Evolutionary conservation across 1,140 invertebrate genomes (phyloP).

Genomic region (Chymomyza costata): DNA sequence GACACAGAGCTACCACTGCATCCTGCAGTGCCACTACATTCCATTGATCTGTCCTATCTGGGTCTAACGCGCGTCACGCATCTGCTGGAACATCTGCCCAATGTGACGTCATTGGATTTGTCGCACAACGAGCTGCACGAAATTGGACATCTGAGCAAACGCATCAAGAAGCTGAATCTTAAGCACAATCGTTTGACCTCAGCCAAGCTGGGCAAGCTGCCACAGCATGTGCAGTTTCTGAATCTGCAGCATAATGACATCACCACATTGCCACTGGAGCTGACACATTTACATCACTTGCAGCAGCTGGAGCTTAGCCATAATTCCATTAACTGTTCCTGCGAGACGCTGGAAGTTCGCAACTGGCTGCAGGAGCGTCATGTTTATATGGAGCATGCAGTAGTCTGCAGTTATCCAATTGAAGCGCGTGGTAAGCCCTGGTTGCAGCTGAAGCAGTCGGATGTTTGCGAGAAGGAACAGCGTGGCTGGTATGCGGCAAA

Average conservation of each 20-base stretch:
- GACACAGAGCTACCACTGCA: conserved; percentile 16
- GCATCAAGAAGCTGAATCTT: conserved; percentile 78
- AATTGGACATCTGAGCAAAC: conserved; percentile 78
- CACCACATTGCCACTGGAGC: conserved; percentile 77
- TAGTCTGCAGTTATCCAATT: conserved; percentile 77
- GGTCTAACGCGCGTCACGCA: conserved; percentile 77
- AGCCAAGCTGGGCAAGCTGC: conserved; percentile 76
- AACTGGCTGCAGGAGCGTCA: conserved; percentile 76
- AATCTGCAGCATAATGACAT: conserved; percentile 80
- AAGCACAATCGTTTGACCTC: conserved; percentile 78
- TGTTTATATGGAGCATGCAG: conserved; percentile 77
- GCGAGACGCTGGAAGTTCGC: conserved; percentile 78
- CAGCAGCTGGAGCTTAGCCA: conserved; percentile 78
- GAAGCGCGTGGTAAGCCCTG: conserved; percentile 77
- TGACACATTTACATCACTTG: conserved; percentile 76
- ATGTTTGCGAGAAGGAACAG: conserved; percentile 76
- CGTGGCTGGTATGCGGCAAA: conserved; percentile 12
- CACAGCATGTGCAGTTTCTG: conserved; percentile 79
- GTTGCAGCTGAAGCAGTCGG: conserved; percentile 77
- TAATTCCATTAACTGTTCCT: conserved; percentile 79
- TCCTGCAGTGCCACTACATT: conserved; percentile 57
- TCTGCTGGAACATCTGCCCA: conserved; percentile 77
- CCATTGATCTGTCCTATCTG: conserved; percentile 78
- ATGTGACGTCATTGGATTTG: conserved; percentile 78
- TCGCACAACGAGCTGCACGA: conserved; percentile 78